Conservation (phyloP, 1,140 invertebrate species). For the Heliconius melpomene region DNA sequence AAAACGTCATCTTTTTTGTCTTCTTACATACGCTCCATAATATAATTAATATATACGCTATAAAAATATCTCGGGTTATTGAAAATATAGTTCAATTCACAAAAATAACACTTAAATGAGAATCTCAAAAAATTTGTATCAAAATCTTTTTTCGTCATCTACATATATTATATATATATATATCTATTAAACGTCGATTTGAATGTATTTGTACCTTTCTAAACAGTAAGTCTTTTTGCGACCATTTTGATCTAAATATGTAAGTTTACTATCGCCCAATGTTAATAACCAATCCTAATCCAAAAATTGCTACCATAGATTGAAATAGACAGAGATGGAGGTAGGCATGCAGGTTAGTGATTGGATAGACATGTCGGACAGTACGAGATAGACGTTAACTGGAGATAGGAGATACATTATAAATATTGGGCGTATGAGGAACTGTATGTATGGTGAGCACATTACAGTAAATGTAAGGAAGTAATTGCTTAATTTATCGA, state of each 20-base stretch:
- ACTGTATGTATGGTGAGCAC: background rate
- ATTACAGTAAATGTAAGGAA: background rate
- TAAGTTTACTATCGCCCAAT: background rate
- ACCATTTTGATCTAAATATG: background rate
- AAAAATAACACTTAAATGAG: slow-evolving; percentile 16
- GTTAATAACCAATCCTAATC: no score
- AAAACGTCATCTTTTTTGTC: background rate
- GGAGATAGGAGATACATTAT: no score
- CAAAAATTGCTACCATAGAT: no score
- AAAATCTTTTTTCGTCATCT: slow-evolving; percentile 14
- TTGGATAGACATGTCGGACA: no score
- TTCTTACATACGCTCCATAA: background rate
- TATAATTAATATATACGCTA: slow-evolving; percentile 11
- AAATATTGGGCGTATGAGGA: no score
- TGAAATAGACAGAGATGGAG: no score
- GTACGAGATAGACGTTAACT: no score
- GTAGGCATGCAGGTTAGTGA: no score
- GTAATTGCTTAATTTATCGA: background rate
- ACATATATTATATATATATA: slow-evolving; percentile 16
- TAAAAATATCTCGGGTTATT: slow-evolving; percentile 22
- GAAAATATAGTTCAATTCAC: background rate
- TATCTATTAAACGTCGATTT: background rate
- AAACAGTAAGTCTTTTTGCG: background rate
- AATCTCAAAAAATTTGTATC: slow-evolving; percentile 19
- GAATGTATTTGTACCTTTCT: slow-evolving; percentile 24